Base-by-base conservation (phyloP, 2,888 invertebrate species). In the Crematogaster levior region DNA sequence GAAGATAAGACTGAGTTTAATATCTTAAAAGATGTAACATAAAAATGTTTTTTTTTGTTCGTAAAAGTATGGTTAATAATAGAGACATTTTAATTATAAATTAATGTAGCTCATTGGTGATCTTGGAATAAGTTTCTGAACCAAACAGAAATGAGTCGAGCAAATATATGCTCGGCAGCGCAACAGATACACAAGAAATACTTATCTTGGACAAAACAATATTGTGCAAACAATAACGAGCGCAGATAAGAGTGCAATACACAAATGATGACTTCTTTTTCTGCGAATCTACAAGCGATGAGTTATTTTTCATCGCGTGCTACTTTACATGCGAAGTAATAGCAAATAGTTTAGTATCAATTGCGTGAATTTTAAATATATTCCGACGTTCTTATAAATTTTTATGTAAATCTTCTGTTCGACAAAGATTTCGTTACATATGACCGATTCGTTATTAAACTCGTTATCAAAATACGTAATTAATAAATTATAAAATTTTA, bases 161-260 rank as follows among this genome's bases (percentile, higher is more conserved):
- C 72, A 90, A 89, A 91, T 86, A 90, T 84, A 87, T 75, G 82
- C 51, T 63, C 63, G 84, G 82, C 82, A 75, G 77, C 85, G 86
- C 85, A 87, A 89, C 86, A 86, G 85, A 82, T 83, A 85, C 75
- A 82, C 81, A 85, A 83, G 51, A 73, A 66, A 68, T 73, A 85
- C 88, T 92, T 92, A 92, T 92, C 92, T 81, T 80, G 82, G 81
- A 85, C 88, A 90, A 89, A 92, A 92, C 86, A 91, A 84, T 87
- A 86, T 90, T 88, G 89, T 84, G 89, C 90, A 91, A 93, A 92
- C 84, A 91, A 89, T 87, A 90, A 89, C 77, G 87, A 83, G 83
- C 84, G 37, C 77, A 85, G 91, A 92, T 92, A 92, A 92, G 88
- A 84, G 40, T n/a, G 82, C 30, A 85, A 86, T 84, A 85, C 82